These are phyloP conservation scores for Alosa alosa DNA, from an alignment of 2,113 vertebrate genomes.

Conservation along the genomic window DNA sequence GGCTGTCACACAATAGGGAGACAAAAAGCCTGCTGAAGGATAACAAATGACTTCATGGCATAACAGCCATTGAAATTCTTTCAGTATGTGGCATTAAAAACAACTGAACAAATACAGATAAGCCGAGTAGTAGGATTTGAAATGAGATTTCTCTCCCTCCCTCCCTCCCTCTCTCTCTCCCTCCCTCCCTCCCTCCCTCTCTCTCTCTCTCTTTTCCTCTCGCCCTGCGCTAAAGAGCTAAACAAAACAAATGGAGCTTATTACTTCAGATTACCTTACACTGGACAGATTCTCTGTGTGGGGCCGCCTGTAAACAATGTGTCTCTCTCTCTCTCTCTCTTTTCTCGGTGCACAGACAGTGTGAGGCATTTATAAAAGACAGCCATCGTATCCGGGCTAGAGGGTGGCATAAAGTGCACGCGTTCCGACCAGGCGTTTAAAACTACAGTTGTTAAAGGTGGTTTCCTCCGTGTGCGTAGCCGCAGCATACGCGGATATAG, in stretches of 20 bases:
- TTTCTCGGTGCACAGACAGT: conserved; percentile 58
- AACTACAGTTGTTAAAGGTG: conserved; percentile 66
- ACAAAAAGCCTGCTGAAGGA: conserved; percentile 93
- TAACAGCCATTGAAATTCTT: conserved; percentile 99
- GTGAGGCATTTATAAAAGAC: conserved; percentile 77
- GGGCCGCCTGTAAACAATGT: conserved; percentile 77
- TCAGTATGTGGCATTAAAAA: conserved; percentile 99
- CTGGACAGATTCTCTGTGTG: conserved; percentile 78
- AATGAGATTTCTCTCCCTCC: conserved; percentile 79
- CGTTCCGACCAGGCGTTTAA: conserved; percentile 62
- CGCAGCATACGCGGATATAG: conserved; percentile 77
- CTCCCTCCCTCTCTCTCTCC: conserved; percentile 55
- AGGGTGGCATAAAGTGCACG: conserved; percentile 68
- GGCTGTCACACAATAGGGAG: conserved; percentile 96
- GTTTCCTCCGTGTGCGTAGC: conserved; percentile 70
- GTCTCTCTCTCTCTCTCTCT: conserved; percentile 69
- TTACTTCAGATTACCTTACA: conserved; percentile 81
- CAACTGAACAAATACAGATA: conserved; percentile 99
- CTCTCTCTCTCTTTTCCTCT: conserved; percentile 48
- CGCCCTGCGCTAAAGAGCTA: conserved; percentile 77
- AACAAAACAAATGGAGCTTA: conserved; percentile 83
- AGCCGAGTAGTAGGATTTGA: conserved; percentile 96
- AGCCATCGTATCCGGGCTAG: conserved; percentile 67
- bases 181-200: too few species aligned
- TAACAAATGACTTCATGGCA: conserved; percentile 99